Evolutionary conservation across 2,113 vertebrate genomes (phyloP).

Genomic region (Chiloscyllium plagiosum): DNA sequence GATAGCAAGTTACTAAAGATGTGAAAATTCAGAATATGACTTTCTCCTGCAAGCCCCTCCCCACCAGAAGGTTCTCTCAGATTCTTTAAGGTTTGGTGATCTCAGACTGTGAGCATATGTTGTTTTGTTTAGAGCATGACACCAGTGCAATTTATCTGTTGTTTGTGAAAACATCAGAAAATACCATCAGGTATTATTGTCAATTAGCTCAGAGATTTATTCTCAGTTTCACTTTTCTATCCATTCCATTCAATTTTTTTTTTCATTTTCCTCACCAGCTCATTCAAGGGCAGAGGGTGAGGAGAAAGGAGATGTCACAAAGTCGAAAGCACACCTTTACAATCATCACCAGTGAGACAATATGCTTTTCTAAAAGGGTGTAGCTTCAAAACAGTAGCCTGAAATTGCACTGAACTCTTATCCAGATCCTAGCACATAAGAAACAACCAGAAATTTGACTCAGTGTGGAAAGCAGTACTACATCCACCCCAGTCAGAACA

Average conservation of each 20-base stretch:
- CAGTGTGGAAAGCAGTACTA: too few species aligned
- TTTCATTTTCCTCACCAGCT: background rate
- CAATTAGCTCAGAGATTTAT: background rate
- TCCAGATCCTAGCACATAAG: background rate
- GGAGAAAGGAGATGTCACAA: background rate
- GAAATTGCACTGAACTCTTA: background rate
- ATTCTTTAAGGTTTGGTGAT: background rate
- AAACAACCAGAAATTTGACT: background rate
- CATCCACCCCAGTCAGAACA: too few species aligned
- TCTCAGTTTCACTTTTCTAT: background rate
- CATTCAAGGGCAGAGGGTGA: background rate
- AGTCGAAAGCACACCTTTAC: background rate
- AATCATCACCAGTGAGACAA: background rate
- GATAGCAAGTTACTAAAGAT: background rate
- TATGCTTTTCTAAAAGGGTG: background rate
- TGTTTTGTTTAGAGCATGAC: background rate
- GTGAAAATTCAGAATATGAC: background rate
- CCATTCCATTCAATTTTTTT: background rate
- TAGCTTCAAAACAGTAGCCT: background rate
- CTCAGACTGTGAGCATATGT: background rate
- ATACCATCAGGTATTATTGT: background rate
- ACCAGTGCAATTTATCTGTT: background rate
- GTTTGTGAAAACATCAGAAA: background rate
- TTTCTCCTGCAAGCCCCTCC: background rate
- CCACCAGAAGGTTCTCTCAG: background rate